phyloP scores from a whole-genome alignment of 2,888 invertebrate species.

The Drosophila barbarae region DNA sequence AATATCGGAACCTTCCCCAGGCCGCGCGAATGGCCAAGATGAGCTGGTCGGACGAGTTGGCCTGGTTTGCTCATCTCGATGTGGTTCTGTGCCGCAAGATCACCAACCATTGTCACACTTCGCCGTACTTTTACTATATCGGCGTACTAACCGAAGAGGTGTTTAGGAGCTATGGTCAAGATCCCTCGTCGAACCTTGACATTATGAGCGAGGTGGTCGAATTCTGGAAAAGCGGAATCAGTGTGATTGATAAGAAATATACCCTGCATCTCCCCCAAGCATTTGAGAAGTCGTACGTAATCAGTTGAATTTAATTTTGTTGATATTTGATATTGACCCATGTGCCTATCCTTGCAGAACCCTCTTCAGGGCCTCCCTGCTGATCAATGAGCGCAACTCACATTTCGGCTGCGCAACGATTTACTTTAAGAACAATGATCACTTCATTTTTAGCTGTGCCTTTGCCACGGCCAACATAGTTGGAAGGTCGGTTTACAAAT shows the following conservation, averaged over 20 bases:
- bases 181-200: too few relatives aligned
- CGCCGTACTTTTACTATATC: slow-evolving; percentile 9
- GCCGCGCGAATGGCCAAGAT: slow-evolving; percentile 49
- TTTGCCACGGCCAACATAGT: slow-evolving; percentile 31
- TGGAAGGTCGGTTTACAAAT: slow-evolving; percentile 28
- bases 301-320: neutral
- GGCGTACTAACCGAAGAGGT: slow-evolving; percentile 2
- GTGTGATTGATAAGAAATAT: neutral
- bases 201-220: neutral
- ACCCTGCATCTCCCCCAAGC: slow-evolving; percentile 2
- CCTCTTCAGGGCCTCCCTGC: slow-evolving; percentile 6
- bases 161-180: neutral
- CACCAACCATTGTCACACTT: slow-evolving; percentile 13
- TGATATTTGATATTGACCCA: neutral
- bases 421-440: neutral
- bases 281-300: slow-evolving; percentile 7
- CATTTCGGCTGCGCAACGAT: slow-evolving; percentile 41
- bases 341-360: slow-evolving; percentile 7
- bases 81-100: neutral
- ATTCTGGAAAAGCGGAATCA: neutral
- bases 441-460: slow-evolving; percentile 32
- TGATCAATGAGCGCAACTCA: slow-evolving; percentile 42
- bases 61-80: slow-evolving; percentile 29
- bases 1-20: slow-evolving; percentile 17
- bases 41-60: slow-evolving; percentile 45